Base-by-base conservation (phyloP, 2,797 vertebrate species). In the Sebastes wilsoni region DNA sequence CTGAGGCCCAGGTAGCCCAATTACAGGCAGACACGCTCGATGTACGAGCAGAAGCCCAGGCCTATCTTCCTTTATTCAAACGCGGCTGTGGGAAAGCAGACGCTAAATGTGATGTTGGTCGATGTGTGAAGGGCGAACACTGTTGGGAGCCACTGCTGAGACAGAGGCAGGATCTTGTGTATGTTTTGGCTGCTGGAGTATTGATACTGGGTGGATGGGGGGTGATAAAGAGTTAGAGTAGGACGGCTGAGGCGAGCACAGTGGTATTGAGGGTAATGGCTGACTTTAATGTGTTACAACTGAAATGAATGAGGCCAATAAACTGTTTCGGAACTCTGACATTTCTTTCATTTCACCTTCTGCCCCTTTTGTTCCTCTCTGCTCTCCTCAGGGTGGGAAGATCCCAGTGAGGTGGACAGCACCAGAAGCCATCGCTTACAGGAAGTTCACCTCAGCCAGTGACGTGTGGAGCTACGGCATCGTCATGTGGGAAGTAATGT, bases 401-500 rank as follows among this genome's bases (percentile, higher is more conserved):
- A 99, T 99, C 88, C 99, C 99, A 0, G 98, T 99, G 79, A 96
- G 99, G 92, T 99, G 99, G 99, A 99, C 98, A 0, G 98, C 99
- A 0, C 99, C 98, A 0, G 98, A 99, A 87, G 99, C 98, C 90
- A 99, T 99, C 0, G 97, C 99, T 7, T 99, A 99, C 92, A 97
- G 98, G 84, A 99, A 99, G 87, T 99, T 99, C 94, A 99, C 98
- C 11, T 99, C 99, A 0, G 99, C 99, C 89, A 99, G 98, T 0
- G 98, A 99, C 0, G 98, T 98, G 72, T 99, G 98, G 98, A 99
- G 98, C 93, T 99, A 99, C 0, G 98, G 98, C 75, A 99, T 99
- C 2, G 98, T 99, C 91, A 99, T 99, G 98, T 99, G 98, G 98
- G 98, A 99, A 92, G 98, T 99, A 92, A 99, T 99, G 98, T 99